Percentiles rank a stretch among this genome's conserved stretches.
phyloP scores from a whole-genome alignment of 2,888 invertebrate species.

The Caenorhabditis macrosperma region DNA sequence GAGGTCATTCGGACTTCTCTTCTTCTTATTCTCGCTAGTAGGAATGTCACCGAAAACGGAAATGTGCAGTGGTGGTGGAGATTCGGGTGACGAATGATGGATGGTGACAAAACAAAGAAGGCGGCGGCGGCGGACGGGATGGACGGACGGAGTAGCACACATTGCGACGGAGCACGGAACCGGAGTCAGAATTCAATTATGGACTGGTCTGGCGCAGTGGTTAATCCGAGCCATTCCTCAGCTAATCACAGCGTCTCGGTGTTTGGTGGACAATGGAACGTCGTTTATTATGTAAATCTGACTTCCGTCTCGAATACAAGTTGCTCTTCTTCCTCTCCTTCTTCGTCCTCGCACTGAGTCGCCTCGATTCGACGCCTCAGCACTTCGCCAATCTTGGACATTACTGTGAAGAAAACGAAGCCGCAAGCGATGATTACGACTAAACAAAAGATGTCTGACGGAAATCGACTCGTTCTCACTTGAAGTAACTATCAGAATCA shows the following conservation, averaged over 20 bases:
- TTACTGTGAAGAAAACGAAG: constrained; percentile 32
- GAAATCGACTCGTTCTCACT: no score
- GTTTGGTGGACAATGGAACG: constrained; percentile 10
- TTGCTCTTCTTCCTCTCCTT: constrained; percentile 16
- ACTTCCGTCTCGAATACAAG: neutral
- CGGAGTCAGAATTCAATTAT: constrained; percentile 14
- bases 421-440: constrained; percentile 27
- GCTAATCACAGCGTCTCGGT: neutral
- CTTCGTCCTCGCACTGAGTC: neutral
- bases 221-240: neutral
- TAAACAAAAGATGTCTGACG: neutral
- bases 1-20: constrained; percentile 35
- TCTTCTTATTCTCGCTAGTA: neutral
- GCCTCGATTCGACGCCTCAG: constrained; percentile 15
- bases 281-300: constrained; percentile 12
- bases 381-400: constrained; percentile 25
- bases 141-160: neutral
- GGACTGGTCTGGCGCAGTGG: constrained; percentile 16
- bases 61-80: constrained; percentile 2
- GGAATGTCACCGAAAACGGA: constrained; percentile 30
- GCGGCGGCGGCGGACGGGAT: neutral
- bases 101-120: constrained; percentile 44
- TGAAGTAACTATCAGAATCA: no score
- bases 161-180: neutral
- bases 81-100: constrained; percentile 33